Conservation (phyloP, 2,113 vertebrate species). For the Spheniscus mendiculus region DNA sequence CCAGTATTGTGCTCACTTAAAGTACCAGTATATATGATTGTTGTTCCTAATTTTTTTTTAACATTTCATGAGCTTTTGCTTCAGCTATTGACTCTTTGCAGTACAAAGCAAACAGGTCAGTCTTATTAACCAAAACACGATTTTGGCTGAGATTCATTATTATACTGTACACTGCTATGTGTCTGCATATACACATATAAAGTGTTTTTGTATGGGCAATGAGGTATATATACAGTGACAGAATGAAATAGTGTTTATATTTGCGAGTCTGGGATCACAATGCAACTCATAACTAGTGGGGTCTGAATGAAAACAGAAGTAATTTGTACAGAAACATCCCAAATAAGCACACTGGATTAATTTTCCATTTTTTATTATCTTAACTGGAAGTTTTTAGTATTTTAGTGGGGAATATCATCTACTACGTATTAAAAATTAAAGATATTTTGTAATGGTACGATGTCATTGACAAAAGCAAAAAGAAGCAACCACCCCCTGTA, state of each 20-base stretch:
- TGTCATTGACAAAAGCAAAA: not conserved
- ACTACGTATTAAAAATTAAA: not conserved
- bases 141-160: not conserved
- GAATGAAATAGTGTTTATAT: constrained; percentile 9
- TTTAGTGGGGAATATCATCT: not conserved
- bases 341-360: not conserved
- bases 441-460: not conserved
- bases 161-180: not conserved
- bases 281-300: constrained; percentile 1
- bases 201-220: not conserved
- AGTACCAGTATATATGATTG: not conserved
- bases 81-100: not conserved
- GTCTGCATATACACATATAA: not conserved
- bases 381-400: not conserved
- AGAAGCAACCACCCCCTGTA: not conserved
- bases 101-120: not conserved
- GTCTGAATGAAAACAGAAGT: constrained; percentile 5
- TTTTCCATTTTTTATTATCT: not conserved
- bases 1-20: not conserved
- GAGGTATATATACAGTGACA: not conserved
- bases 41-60: not conserved
- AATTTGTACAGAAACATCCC: not conserved
- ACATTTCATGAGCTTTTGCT: not conserved
- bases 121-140: not conserved
- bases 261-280: not conserved